phyloP scores from a whole-genome alignment of 2,113 vertebrate genomes.

The Oryzias celebensis region DNA sequence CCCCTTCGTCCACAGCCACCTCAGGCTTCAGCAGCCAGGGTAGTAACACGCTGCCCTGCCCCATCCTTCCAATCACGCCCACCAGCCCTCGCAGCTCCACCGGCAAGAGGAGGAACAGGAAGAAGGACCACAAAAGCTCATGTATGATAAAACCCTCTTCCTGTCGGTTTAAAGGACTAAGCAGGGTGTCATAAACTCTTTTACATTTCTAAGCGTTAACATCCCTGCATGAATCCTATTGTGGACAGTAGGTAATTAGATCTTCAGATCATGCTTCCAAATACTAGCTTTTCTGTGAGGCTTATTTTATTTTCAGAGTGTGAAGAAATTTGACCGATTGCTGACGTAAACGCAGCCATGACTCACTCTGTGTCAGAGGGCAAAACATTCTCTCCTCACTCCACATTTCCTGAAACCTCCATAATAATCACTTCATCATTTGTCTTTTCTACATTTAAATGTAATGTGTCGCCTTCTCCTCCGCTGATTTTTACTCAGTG shows the following conservation, averaged over 20 bases:
- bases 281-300: not conserved
- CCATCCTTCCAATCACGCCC: conserved; percentile 71
- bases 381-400: conserved; percentile 23
- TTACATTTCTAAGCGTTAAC: not conserved
- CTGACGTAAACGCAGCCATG: conserved; percentile 41
- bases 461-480: conserved; percentile 23
- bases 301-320: conserved; percentile 1
- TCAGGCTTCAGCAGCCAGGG: conserved; percentile 88
- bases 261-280: not conserved
- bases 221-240: not conserved
- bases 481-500: conserved; percentile 73
- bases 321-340: conserved; percentile 38
- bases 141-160: conserved; percentile 70
- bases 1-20: conserved; percentile 83
- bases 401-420: conserved; percentile 12
- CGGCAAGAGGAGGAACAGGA: conserved; percentile 84
- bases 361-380: conserved; percentile 47
- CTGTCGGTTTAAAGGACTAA: not conserved
- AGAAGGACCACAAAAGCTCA: conserved; percentile 92
- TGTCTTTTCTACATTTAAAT: conserved; percentile 34
- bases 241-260: not conserved
- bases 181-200: not conserved
- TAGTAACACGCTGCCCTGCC: conserved; percentile 82
- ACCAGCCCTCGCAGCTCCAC: conserved; percentile 86
- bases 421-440: conserved; percentile 24